Evolutionary conservation across 23 tunicate species (phyloP).

Genomic region (Oikopleura albicans): DNA sequence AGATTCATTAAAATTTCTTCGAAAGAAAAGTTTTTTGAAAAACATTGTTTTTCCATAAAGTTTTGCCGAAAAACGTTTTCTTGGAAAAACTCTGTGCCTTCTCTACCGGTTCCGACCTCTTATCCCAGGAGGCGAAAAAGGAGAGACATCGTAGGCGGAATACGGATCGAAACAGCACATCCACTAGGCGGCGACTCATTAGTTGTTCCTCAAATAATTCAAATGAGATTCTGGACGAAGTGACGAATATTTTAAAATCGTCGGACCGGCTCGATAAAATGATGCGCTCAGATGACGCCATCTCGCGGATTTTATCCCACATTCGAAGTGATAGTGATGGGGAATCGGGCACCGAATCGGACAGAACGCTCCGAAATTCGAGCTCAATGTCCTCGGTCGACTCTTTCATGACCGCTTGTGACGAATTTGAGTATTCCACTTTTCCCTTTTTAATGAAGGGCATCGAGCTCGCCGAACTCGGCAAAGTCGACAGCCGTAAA

Average conservation of each 20-base stretch:
- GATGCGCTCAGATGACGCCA: background rate
- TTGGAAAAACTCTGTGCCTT: no score
- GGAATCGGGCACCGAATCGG: background rate
- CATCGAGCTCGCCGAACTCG: background rate
- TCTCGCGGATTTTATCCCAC: background rate
- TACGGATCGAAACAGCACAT: no score
- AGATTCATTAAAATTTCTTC: no score
- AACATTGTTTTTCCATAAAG: no score
- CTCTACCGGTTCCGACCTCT: no score
- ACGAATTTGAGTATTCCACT: background rate
- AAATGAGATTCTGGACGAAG: constrained; percentile 3
- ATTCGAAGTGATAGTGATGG: background rate
- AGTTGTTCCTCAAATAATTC: background rate
- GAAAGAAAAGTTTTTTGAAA: no score
- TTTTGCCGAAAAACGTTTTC: no score
- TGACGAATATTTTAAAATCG: constrained; percentile 1
- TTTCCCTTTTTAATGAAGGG: background rate
- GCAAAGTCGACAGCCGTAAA: background rate
- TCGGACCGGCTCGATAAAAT: background rate
- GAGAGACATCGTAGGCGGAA: no score
- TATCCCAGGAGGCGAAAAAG: no score
- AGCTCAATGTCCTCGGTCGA: background rate
- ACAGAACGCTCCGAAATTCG: background rate
- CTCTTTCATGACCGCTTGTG: constrained; percentile 8
- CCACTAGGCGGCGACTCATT: background rate